Evolutionary conservation across 1,140 invertebrate genomes (phyloP), one percentile per base, ranked within the genome.

Genomic region (Lineus longissimus): DNA sequence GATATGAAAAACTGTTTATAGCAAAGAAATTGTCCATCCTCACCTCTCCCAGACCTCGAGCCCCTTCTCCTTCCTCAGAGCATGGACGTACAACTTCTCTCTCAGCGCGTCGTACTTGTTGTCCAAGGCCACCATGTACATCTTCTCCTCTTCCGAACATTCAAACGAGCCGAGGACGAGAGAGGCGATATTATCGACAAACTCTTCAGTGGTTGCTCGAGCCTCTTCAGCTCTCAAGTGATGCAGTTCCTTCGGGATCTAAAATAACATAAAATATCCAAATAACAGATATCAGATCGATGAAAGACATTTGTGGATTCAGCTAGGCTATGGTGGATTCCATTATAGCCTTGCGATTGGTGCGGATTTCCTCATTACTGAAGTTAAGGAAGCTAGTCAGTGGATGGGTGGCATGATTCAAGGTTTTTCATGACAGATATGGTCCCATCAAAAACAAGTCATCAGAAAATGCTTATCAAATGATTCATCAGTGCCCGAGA

Each of bases 51-150:
- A 77, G 15, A 36, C 33, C 9, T 69, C 68, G 36, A 30, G 27
- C 19, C 70, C 73, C 56, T 67, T 55, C 27, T 71, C 63, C 27
- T 74, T 69, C 58, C 62, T 68, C 15, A 77, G 58, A 19, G 69
- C 67, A 68, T 72, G 72, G 25, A 71, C 47, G 23, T 76, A 68
- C 9, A 79, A 62, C 51, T 69, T 75, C 36, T 76, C 74, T 17
- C 73, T 63, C 15, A 79, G 54, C 29, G 68, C 67, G n/a, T 72
- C 64, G 63, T 77, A 79, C 56, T 79, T 79, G 47, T 68, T 64
- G 30, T 72, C 68, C 23, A 79, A 60, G 2, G 66, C 75, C 27
- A 69, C 63, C n/a, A 76, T 23, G 59, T 69, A 74, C 47, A 71
- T 72, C 60, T 71, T 68, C 47, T 77, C 73, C 23, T 73, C 72